phyloP scores from a whole-genome alignment of 2,113 vertebrate genomes.

The Chaenocephalus aceratus region DNA sequence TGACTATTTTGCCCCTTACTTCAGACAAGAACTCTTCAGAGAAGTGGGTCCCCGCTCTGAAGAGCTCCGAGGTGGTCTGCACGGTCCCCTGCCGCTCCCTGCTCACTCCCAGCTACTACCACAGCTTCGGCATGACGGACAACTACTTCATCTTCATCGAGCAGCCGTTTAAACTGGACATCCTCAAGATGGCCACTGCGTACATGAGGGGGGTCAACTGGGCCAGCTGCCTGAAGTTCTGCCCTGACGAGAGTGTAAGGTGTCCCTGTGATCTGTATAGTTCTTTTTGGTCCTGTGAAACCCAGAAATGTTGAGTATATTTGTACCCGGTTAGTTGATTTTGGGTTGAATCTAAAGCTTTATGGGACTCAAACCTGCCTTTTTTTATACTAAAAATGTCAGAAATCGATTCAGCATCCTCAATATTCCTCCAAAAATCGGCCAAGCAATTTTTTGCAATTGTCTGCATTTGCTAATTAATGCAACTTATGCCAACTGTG shows the following conservation, averaged over 20 bases:
- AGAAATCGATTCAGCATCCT: too few species aligned
- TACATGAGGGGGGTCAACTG: conserved; percentile 92
- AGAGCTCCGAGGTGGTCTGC: conserved; percentile 87
- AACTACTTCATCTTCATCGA: conserved; percentile 94
- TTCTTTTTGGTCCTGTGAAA: too few species aligned
- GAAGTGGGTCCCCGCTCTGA: conserved; percentile 73
- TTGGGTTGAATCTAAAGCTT: too few species aligned
- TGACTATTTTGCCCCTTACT: background rate
- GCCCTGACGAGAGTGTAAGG: conserved; percentile 90
- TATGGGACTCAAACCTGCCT: too few species aligned
- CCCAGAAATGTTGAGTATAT: too few species aligned
- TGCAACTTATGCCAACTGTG: too few species aligned
- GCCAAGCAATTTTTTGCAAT: too few species aligned
- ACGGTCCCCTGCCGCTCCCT: conserved; percentile 88
- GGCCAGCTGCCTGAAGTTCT: conserved; percentile 91
- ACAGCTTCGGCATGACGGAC: conserved; percentile 94
- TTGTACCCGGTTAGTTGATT: too few species aligned
- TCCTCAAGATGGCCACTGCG: conserved; percentile 93
- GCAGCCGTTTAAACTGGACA: conserved; percentile 93
- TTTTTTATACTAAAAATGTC: too few species aligned
- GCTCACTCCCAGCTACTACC: conserved; percentile 93
- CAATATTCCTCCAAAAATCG: too few species aligned
- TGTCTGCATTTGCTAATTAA: too few species aligned
- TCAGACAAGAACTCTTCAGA: conserved; percentile 46
- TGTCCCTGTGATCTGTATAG: too few species aligned